Base-by-base conservation (phyloP, 2,888 invertebrate genomes). In the Odontomyia ornata region DNA sequence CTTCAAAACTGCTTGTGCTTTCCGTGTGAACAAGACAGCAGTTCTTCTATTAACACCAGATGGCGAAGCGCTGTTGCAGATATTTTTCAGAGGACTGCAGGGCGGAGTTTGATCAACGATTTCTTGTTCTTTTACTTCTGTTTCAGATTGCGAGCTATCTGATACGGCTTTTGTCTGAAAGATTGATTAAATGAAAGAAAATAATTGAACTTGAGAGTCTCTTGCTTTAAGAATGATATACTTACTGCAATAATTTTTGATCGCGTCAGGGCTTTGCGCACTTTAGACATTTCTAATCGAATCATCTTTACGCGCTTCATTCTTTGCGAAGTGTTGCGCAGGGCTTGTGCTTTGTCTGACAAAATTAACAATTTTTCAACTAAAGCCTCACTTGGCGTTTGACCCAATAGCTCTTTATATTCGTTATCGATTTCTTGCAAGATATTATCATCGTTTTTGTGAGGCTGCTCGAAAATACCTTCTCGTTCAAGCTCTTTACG, bases 1-100 rank as follows among this genome's bases (percentile, higher is more conserved):
- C 82, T 89, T 87, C 57, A 87, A 82, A 79, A 88, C 87, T 0
- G 91, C 90, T 82, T 91, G 90, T 1, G 91, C 91, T 85, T 94
- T 94, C 67, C 93, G 89, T 11, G 93, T 93, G 82, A 94, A 92
- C 36, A 94, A 86, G 28, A 94, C 93, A n/a, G 94, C 92, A 25
- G 93, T 94, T 82, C 94, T 84, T 80, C 87, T 81, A 81, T 87
- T 87, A 1, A 87, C 86, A 77, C 87, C 87, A 62, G 85, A 85
- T 43, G 87, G 87, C 18, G 87, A 86, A 52, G 84, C 86, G 80
- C 86, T 86, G 76, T 84, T 86, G 77, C 78, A 77, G 2, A 84
- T 82, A 77, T 82, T 84, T 81, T 87, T 87, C 23, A 87, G 82
- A 15, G 87, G 87, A 81, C 86, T 86, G 77, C 86, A 84, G 25